A percentile compares a stretch with the other conserved stretches of the same genome.
These are phyloP conservation scores for Chloropsis cyanopogon DNA, from an alignment of 2,113 vertebrate species.

Conservation along the genomic window DNA sequence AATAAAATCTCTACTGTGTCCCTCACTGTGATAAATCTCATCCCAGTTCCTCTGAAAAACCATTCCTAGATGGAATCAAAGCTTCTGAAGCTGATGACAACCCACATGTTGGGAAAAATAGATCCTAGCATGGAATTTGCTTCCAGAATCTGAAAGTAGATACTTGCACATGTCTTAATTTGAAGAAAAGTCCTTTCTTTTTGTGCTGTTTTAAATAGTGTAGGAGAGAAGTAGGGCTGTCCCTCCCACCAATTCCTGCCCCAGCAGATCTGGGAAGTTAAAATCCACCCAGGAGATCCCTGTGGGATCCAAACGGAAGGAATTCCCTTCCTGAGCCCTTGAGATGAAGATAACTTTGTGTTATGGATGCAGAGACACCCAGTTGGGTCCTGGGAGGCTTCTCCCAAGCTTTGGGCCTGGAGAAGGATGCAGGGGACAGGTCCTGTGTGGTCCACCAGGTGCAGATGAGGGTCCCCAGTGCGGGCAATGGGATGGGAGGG, in stretches of 20 bases:
- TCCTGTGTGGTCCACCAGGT: not conserved
- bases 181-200: not conserved
- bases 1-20: not conserved
- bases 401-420: not conserved
- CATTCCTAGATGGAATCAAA: not conserved
- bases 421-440: not conserved
- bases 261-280: not conserved
- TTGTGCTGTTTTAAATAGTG: not conserved
- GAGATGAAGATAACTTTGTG: fast-evolving
- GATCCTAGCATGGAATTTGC: not conserved
- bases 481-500: not conserved
- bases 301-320: not conserved
- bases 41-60: not conserved
- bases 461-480: not conserved
- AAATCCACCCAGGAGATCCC: not conserved
- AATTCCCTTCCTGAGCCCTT: not conserved
- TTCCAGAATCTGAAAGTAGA: not conserved
- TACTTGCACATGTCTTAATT: not conserved
- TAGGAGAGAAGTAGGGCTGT: not conserved
- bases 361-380: not conserved
- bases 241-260: not conserved
- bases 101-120: not conserved
- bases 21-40: not conserved
- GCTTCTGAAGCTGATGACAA: not conserved
- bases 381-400: not conserved